Evolutionary conservation across 2,888 invertebrate species (phyloP).

Genomic region (Troilus luridus): DNA sequence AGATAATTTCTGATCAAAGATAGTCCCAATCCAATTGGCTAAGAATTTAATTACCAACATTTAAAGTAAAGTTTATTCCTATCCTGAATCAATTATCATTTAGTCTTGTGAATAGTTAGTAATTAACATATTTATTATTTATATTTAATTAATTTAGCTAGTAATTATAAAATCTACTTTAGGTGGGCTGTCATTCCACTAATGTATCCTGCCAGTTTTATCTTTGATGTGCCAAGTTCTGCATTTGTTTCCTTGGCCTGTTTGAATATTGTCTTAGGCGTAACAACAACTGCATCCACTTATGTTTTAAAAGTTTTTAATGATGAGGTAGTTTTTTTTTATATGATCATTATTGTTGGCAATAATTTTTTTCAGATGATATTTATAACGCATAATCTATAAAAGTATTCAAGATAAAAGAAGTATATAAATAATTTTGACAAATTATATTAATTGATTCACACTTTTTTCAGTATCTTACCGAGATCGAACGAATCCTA

Average conservation of each 20-base stretch:
- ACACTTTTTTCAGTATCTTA: slow-evolving; percentile 61
- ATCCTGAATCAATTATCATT: background rate
- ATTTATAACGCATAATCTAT: too few species aligned
- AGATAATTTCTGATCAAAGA: too few species aligned
- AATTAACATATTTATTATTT: background rate
- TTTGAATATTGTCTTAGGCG: slow-evolving; percentile 85
- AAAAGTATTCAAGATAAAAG: too few species aligned
- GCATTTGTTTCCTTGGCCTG: slow-evolving; percentile 88
- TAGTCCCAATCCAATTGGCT: too few species aligned
- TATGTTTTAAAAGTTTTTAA: slow-evolving; percentile 67
- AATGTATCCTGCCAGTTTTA: slow-evolving; percentile 79
- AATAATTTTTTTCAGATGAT: background rate
- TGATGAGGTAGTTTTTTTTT: slow-evolving; percentile 60
- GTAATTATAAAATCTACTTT: slow-evolving; percentile 33
- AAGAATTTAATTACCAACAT: too few species aligned
- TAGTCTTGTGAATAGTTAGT: background rate
- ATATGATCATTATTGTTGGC: background rate
- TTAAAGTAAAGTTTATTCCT: background rate
- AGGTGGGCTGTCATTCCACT: slow-evolving; percentile 68
- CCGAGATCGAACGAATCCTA: slow-evolving; percentile 57
- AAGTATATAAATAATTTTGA: background rate
- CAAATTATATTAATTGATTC: background rate
- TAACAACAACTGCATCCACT: slow-evolving; percentile 73
- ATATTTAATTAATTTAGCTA: slow-evolving; percentile 59
- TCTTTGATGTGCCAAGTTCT: slow-evolving; percentile 83